These are phyloP conservation scores for Himalopsyche kuldschensis DNA, from an alignment of 2,888 invertebrate genomes.

Conservation along the genomic window DNA sequence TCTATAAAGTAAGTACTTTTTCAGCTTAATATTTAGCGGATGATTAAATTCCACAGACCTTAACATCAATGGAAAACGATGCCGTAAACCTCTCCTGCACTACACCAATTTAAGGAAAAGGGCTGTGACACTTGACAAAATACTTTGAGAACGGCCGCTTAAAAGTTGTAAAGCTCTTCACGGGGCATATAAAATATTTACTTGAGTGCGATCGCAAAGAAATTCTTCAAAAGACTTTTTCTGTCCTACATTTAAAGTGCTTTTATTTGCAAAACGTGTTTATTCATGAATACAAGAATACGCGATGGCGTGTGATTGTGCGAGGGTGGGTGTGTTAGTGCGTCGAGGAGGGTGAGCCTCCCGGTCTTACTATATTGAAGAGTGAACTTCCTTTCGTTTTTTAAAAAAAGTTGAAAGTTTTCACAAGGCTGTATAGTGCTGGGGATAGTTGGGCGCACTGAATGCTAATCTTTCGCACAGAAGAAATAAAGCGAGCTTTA, in stretches of 20 bases:
- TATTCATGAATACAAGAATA: neutral
- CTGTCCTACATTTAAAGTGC: neutral
- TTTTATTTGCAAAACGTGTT: neutral
- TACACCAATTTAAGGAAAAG: too few relatives aligned
- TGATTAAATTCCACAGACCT: too few relatives aligned
- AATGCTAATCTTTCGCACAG: neutral
- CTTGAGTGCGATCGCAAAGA: neutral
- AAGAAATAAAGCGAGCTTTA: too few relatives aligned
- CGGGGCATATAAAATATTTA: neutral
- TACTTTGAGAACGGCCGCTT: neutral
- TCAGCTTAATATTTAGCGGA: too few relatives aligned
- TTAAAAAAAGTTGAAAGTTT: neutral
- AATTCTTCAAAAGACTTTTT: neutral
- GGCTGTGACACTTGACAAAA: neutral
- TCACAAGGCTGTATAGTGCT: neutral
- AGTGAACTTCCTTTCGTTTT: neutral
- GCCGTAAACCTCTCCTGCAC: too few relatives aligned
- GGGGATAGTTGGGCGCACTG: neutral
- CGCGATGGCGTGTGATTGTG: neutral
- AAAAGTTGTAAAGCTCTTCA: neutral
- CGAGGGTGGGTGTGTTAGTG: neutral
- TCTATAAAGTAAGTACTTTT: too few relatives aligned
- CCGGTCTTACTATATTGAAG: neutral
- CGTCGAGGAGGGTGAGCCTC: neutral
- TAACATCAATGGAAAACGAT: too few relatives aligned